Percentiles rank a stretch among this genome's conserved stretches.
Conservation (phyloP, 2,888 invertebrate genomes). For the Amphimallon solstitiale region DNA sequence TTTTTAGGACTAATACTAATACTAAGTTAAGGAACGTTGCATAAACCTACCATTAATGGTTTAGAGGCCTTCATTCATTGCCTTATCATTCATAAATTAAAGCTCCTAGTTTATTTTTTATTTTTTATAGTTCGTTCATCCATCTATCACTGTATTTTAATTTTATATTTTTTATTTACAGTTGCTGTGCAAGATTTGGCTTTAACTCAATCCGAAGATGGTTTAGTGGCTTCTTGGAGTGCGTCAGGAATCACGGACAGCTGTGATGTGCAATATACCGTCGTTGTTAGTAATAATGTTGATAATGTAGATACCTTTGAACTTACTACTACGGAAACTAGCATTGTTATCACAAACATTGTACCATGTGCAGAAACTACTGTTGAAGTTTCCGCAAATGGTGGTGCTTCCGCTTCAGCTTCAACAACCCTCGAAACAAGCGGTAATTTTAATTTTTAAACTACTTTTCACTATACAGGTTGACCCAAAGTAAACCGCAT, state of each 20-base stretch:
- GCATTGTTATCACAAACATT: neutral
- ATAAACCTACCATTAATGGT: too few relatives aligned
- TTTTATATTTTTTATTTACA: neutral
- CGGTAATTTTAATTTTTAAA: neutral
- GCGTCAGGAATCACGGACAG: neutral
- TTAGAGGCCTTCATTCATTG: too few relatives aligned
- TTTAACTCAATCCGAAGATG: neutral
- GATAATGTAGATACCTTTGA: neutral
- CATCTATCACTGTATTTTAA: too few relatives aligned
- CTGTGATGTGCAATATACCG: neutral
- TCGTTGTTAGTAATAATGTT: neutral
- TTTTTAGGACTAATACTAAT: too few relatives aligned
- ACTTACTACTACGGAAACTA: neutral
- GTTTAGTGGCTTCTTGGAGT: neutral
- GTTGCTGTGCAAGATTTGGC: neutral
- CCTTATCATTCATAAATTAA: too few relatives aligned
- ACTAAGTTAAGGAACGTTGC: too few relatives aligned
- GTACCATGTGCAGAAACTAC: constrained; percentile 9
- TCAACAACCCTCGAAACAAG: neutral
- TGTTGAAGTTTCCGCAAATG: neutral
- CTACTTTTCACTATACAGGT: neutral
- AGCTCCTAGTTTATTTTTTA: too few relatives aligned
- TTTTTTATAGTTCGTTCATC: too few relatives aligned
- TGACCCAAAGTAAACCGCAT: too few relatives aligned
- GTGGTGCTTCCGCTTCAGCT: neutral